These are phyloP conservation scores for Stichodactyla mertensii DNA, from an alignment of 64 coral and sea anemone genomes.

Conservation along the genomic window DNA sequence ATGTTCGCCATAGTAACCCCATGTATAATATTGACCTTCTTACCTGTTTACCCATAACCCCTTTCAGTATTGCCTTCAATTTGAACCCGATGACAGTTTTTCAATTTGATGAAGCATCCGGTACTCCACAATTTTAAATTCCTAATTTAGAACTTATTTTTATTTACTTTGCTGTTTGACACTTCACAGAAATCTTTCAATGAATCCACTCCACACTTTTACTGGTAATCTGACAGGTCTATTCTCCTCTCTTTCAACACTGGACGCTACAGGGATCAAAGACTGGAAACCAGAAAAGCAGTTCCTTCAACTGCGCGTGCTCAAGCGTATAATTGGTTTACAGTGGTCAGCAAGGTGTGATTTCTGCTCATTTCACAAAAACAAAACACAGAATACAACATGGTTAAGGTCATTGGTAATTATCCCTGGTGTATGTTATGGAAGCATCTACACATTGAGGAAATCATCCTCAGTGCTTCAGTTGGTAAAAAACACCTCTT, in stretches of 20 bases:
- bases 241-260: background rate
- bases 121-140: no score
- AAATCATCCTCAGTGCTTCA: background rate
- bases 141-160: background rate
- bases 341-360: background rate
- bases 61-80: no score
- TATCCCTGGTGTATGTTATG: background rate
- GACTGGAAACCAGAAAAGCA: conserved; percentile 5
- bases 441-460: background rate
- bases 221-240: background rate
- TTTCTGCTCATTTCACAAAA: background rate
- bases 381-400: background rate
- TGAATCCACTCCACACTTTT: background rate
- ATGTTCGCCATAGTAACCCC: no score
- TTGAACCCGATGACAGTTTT: no score
- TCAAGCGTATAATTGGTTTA: background rate
- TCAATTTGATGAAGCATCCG: no score
- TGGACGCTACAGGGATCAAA: conserved; percentile 4
- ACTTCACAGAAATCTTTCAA: conserved; percentile 1
- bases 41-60: no score
- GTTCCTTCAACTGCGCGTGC: background rate
- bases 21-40: no score
- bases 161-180: background rate
- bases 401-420: background rate
- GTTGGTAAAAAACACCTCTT: background rate